Conservation (phyloP, 2,797 vertebrate genomes). For the Xiphorhynchus erythropygius region DNA sequence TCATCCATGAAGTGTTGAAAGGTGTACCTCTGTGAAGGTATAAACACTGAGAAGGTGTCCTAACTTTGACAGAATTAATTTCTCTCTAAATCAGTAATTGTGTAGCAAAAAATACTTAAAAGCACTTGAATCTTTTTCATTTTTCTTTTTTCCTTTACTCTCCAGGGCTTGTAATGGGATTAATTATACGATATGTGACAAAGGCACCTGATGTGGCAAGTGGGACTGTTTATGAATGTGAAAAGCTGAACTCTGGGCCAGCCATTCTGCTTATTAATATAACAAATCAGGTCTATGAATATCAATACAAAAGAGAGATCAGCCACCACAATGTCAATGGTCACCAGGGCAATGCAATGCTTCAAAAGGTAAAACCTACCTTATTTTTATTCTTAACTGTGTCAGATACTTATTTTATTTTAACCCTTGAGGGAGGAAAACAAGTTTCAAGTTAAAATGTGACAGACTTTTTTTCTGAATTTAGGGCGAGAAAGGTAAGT, state of each 20-base stretch:
- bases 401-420: neutral
- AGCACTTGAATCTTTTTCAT: neutral
- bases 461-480: neutral
- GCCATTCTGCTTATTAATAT: conserved; percentile 75
- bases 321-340: conserved; percentile 71
- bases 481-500: neutral
- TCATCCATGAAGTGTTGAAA: neutral
- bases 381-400: neutral
- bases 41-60: neutral
- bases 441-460: neutral
- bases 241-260: conserved; percentile 68
- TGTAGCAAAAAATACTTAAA: neutral
- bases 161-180: conserved; percentile 84
- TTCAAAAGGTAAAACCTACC: conserved; percentile 76
- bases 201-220: conserved; percentile 59
- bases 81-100: neutral
- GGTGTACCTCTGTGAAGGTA: neutral
- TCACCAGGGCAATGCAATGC: conserved; percentile 70
- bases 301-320: conserved; percentile 77
- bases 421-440: neutral
- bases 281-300: conserved; percentile 78
- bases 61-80: neutral
- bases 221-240: conserved; percentile 74
- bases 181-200: conserved; percentile 76
- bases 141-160: neutral